Conservation (phyloP, 2,113 vertebrate genomes). For the Callaeas wilsoni region DNA sequence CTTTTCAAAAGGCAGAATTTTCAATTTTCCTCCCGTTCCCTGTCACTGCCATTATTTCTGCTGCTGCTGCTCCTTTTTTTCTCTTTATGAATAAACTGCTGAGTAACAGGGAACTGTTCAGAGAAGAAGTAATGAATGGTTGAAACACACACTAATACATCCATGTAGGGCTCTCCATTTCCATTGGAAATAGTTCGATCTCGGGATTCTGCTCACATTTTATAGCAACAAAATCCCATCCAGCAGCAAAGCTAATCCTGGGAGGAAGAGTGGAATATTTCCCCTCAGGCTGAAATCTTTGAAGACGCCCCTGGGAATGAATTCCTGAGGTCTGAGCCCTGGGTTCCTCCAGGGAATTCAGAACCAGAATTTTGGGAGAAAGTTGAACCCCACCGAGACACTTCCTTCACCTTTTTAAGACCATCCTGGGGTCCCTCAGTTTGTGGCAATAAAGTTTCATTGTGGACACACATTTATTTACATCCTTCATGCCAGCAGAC, state of each 20-base stretch:
- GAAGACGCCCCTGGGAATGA: not conserved
- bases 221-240: not conserved
- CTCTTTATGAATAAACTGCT: not conserved
- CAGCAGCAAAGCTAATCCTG: not conserved
- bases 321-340: rapidly evolving
- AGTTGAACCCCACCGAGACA: not conserved
- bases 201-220: rapidly evolving
- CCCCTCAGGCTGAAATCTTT: not conserved
- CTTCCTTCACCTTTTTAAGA: not conserved
- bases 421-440: rapidly evolving
- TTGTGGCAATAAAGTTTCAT: rapidly evolving
- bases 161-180: not conserved
- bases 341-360: rapidly evolving
- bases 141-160: rapidly evolving
- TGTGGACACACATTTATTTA: rapidly evolving
- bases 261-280: not conserved
- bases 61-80: not conserved
- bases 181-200: not conserved
- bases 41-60: not conserved
- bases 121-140: not conserved
- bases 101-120: not conserved
- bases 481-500: not conserved
- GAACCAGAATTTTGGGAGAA: too few species aligned
- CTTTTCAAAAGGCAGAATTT: not conserved
- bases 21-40: not conserved